Evolutionary conservation across 2,113 vertebrate genomes (phyloP).

Genomic region (Trochalopteron elliotii): DNA sequence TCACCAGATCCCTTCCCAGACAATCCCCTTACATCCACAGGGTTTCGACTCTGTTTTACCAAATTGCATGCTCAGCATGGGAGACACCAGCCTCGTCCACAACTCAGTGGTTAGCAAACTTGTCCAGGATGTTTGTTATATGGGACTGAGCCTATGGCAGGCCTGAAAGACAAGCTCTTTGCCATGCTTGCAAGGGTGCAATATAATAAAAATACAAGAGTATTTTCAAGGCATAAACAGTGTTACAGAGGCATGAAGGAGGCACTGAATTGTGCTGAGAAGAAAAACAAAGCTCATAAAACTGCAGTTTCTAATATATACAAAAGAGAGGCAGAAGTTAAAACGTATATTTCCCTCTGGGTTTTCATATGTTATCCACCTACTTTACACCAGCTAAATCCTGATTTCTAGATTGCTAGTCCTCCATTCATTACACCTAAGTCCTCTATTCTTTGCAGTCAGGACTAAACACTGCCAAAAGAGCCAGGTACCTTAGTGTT

Average conservation of each 20-base stretch:
- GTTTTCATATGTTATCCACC: background rate
- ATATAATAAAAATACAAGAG: no score
- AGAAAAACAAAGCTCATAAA: background rate
- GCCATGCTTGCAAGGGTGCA: background rate
- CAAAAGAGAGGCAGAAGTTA: background rate
- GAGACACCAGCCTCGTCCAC: background rate
- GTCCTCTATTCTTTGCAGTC: background rate
- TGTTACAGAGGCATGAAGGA: background rate
- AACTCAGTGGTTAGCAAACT: background rate
- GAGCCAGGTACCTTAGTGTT: background rate
- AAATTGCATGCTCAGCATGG: background rate
- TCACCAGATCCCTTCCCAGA: background rate
- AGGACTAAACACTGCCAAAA: background rate
- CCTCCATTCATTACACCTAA: background rate
- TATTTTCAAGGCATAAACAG: background rate
- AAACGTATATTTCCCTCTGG: background rate
- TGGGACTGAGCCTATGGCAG: background rate
- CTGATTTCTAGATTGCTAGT: background rate
- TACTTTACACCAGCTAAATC: background rate
- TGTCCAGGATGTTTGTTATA: background rate
- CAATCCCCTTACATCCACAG: background rate
- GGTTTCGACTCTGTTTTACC: background rate
- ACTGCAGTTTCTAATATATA: background rate
- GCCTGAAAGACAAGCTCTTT: background rate
- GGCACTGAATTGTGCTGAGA: background rate